Conservation (phyloP, 1,140 invertebrate genomes). For the Diorhabda elongata region DNA sequence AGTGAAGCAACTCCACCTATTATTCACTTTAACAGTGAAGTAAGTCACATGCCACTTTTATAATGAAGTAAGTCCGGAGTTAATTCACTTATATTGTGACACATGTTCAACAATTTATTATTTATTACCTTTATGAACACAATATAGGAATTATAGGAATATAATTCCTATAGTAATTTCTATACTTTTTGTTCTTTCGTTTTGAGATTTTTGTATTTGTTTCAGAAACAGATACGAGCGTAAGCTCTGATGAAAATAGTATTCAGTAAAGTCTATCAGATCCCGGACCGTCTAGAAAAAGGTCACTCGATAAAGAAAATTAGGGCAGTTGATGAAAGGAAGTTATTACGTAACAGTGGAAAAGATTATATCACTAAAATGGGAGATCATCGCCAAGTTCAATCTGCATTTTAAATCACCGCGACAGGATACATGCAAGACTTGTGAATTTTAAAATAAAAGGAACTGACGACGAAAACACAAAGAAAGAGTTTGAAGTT, state of each 20-base stretch:
- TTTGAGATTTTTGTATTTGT: not conserved
- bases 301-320: not conserved
- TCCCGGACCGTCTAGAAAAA: not conserved
- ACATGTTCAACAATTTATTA: not conserved
- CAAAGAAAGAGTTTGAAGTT: conserved; percentile 8
- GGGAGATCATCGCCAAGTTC: conserved; percentile 5
- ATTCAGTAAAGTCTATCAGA: not conserved
- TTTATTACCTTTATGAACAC: not conserved
- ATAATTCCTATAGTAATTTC: not conserved
- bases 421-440: conserved; percentile 13
- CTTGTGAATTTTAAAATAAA: conserved; percentile 12
- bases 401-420: conserved; percentile 23
- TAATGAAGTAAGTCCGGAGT: not conserved
- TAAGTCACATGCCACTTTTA: not conserved
- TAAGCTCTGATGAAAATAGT: not conserved
- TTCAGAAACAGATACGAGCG: not conserved
- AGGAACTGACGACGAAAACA: not conserved
- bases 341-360: not conserved
- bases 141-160: not conserved
- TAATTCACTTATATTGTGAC: not conserved
- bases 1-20: not conserved
- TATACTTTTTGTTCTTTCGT: not conserved
- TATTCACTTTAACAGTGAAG: no score
- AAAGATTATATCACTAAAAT: not conserved
- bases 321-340: not conserved